Evolutionary conservation across 2,888 invertebrate species (phyloP).

Genomic region (Polyommatus iphigenia): DNA sequence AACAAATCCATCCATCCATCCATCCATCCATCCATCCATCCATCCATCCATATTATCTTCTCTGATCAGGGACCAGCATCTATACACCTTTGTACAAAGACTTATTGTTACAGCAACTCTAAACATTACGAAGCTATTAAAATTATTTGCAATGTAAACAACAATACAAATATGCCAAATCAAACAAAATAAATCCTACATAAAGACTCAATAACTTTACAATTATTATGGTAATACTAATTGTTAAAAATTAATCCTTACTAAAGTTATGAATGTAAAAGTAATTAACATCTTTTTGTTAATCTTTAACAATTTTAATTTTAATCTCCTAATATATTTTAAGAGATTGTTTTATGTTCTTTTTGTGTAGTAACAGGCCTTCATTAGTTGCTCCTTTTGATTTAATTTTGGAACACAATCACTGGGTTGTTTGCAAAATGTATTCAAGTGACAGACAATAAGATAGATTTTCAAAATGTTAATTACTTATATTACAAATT

Average conservation of each 20-base stretch:
- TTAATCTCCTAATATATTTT: neutral
- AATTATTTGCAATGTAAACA: constrained; percentile 41
- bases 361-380: neutral
- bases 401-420: neutral
- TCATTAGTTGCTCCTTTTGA: no score
- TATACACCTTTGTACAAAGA: constrained; percentile 30
- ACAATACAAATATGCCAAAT: constrained; percentile 35
- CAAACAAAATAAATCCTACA: constrained; percentile 23
- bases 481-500: neutral
- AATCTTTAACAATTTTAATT: neutral
- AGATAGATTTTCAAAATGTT: neutral
- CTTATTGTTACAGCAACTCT: constrained; percentile 34
- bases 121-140: constrained; percentile 48
- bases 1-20: constrained; percentile 34
- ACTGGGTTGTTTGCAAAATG: neutral
- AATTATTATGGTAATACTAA: neutral
- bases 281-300: neutral
- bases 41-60: constrained; percentile 32
- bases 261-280: neutral
- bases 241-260: neutral
- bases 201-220: constrained; percentile 1
- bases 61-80: constrained; percentile 13
- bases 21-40: constrained; percentile 37
- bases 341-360: neutral
- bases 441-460: neutral